Base-by-base conservation (phyloP, 2,113 vertebrate genomes). In the Vulpes vulpes region DNA sequence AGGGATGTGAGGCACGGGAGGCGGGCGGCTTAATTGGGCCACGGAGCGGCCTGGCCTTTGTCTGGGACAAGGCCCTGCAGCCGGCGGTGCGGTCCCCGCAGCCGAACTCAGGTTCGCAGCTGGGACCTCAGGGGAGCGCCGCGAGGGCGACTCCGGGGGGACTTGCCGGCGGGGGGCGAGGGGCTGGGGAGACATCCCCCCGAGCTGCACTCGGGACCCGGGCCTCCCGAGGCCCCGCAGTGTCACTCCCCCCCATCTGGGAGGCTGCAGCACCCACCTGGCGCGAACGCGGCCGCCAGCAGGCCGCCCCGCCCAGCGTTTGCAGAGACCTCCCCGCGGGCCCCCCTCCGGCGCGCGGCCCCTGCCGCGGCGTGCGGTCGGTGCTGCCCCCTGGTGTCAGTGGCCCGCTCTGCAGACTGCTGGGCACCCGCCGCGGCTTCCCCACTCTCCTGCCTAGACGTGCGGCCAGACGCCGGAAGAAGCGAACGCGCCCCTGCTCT, bases 381-480 rank as follows among this genome's bases (percentile, higher is more conserved):
- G 69, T 93, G 91, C 96, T 97, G 97, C 97, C 98, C 96, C 94
- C 98, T 96, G 87, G 95, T 71, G 97, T 88, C 74, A 25, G 49
- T n/a, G 19, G 79, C 64, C 2, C 11, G 0, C 25, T 43, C 60
- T 32, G 55, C 73, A 76, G 69, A 11, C 71, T 17, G 11, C 80
- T 2, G 38, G 11, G 27, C 25, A 20, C 71, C 25, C 27, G 35
- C 57, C 0, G 32, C 73, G 60, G 38, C 23, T 78, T n/a, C 38
- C 32, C 15, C 4, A 1, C 51, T 65, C 53, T 27, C 27, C 60
- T 22, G 64, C 27, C 65, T 30, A 14, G 95, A 32, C 55, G 5
- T 11, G 43, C 76, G 4, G 10, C 4, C 74, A 55, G 88, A 80
- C 67, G 35, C 49, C 10, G 12, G 15, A 8, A 51, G 73, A 71